Evolutionary conservation across 2,797 vertebrate species (phyloP).

Genomic region (Clarias pachynema): DNA sequence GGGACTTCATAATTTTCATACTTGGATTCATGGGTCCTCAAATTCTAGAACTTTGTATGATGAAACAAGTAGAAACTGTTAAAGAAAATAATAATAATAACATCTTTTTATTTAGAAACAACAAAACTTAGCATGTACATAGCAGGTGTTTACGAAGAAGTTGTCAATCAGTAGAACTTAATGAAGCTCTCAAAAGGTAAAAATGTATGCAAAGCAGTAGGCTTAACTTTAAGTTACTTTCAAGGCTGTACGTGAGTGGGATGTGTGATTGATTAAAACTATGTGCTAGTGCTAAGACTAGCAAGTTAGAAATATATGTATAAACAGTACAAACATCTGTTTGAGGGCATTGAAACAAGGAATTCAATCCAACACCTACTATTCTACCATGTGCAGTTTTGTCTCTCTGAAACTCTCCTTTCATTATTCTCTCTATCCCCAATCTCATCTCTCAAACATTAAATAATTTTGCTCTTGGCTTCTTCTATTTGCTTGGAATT

Average conservation of each 20-base stretch:
- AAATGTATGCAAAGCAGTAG: background rate
- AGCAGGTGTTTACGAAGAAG: slow-evolving; percentile 1
- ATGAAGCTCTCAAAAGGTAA: background rate
- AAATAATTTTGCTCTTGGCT: slow-evolving; percentile 74
- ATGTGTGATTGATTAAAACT: slow-evolving; percentile 68
- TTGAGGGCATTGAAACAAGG: slow-evolving; percentile 49
- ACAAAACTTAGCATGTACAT: background rate
- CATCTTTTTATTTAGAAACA: too few species aligned
- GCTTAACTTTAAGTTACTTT: slow-evolving; percentile 62
- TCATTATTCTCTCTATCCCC: slow-evolving; percentile 23
- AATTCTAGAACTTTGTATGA: background rate
- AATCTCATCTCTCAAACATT: slow-evolving; percentile 43
- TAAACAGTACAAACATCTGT: slow-evolving; percentile 64
- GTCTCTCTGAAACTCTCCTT: background rate
- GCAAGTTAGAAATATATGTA: slow-evolving; percentile 40
- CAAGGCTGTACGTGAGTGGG: slow-evolving; percentile 52
- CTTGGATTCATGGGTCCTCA: background rate
- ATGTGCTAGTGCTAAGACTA: slow-evolving; percentile 55
- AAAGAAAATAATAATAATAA: background rate
- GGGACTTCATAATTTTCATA: background rate
- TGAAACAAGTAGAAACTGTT: background rate
- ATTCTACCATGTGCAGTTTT: background rate
- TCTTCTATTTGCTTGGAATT: slow-evolving; percentile 80
- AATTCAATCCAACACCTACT: background rate
- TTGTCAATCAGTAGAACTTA: background rate